These are phyloP conservation scores for Xenopus petersii DNA, from an alignment of 2,797 vertebrate genomes.

Conservation along the genomic window DNA sequence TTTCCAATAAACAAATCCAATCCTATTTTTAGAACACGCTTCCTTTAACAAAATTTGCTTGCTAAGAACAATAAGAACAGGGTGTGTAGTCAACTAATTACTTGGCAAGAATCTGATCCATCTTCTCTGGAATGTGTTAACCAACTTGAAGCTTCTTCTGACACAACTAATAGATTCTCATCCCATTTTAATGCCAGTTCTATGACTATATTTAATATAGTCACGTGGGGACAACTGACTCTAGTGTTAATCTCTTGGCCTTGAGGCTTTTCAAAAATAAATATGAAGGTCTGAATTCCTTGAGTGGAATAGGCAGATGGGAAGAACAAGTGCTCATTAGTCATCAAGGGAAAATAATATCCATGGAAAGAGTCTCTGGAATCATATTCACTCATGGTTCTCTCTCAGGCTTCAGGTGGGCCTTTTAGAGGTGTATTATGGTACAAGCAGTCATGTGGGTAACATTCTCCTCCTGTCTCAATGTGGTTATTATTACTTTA, in stretches of 20 bases:
- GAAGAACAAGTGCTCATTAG: constrained; percentile 67
- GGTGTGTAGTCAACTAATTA: constrained; percentile 56
- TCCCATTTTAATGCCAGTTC: constrained; percentile 56
- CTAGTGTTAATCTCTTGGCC: constrained; percentile 70
- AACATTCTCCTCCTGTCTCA: no score
- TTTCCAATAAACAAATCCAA: no score
- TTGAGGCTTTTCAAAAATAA: constrained; percentile 65
- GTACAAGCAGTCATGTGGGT: no score
- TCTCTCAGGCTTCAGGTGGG: no score
- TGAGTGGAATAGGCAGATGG: constrained; percentile 74
- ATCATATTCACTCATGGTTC: no score
- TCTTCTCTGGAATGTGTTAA: constrained; percentile 53
- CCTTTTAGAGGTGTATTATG: no score
- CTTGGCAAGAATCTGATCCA: constrained; percentile 56
- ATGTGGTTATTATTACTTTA: no score
- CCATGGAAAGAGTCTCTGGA: constrained; percentile 57
- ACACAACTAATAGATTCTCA: constrained; percentile 58
- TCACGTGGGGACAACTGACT: constrained; percentile 64
- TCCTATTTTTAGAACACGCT: neutral
- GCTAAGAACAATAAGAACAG: constrained; percentile 55
- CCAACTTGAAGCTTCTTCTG: constrained; percentile 53
- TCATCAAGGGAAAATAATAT: constrained; percentile 68
- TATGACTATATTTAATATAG: constrained; percentile 66
- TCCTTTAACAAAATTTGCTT: constrained; percentile 36
- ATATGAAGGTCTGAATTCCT: constrained; percentile 68